A percentile compares a stretch with the other conserved stretches of the same genome.
Evolutionary conservation across 2,113 vertebrate species (phyloP).

Genomic region (Vombatus ursinus): DNA sequence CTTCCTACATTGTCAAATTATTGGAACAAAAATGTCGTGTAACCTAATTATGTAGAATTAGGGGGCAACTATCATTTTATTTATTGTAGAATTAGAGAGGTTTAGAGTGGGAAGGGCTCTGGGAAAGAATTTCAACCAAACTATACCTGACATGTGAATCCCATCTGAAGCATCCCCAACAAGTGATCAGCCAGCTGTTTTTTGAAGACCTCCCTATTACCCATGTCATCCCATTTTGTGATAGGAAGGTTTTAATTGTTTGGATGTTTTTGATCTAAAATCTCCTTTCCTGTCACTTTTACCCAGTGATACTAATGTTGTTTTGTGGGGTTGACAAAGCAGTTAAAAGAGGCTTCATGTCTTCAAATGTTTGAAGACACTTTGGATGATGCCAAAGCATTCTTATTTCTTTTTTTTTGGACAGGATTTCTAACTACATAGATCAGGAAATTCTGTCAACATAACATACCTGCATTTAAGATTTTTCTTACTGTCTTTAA

Average conservation of each 20-base stretch:
- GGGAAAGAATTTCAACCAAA: not conserved
- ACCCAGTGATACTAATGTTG: not conserved
- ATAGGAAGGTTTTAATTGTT: not conserved
- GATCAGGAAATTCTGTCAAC: not conserved
- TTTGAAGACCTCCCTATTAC: not conserved
- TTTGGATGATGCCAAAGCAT: not conserved
- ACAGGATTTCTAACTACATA: not conserved
- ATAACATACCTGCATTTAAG: not conserved
- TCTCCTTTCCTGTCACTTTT: not conserved
- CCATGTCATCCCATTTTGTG: not conserved
- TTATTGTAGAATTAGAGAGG: not conserved
- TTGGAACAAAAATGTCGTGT: not conserved
- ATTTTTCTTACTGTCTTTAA: not conserved
- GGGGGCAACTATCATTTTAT: not conserved
- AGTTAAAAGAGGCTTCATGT: not conserved
- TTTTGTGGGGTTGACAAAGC: not conserved
- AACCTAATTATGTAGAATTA: not conserved
- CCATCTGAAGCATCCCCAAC: not conserved
- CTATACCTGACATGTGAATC: not conserved
- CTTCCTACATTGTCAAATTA: not conserved
- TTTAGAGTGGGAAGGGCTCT: not conserved
- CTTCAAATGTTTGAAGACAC: not conserved
- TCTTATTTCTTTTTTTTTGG: not conserved
- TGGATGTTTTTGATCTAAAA: not conserved
- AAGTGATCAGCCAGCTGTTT: not conserved